Evolutionary conservation across 2,113 vertebrate genomes (phyloP).

Genomic region (Saccopteryx bilineata): DNA sequence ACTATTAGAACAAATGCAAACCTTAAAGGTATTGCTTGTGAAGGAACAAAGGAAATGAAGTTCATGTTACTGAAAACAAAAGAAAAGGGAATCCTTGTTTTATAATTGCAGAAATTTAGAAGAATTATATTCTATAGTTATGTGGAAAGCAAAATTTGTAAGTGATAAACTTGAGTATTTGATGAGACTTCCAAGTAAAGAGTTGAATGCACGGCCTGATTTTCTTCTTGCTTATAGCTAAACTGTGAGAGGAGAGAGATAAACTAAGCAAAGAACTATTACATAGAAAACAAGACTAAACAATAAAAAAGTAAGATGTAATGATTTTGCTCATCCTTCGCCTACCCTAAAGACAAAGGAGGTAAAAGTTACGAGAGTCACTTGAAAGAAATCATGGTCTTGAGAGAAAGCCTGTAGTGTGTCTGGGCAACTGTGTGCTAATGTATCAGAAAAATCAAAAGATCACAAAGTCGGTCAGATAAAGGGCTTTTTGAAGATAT

Average conservation of each 20-base stretch:
- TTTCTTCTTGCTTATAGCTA: background rate
- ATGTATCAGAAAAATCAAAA: background rate
- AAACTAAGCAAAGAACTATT: background rate
- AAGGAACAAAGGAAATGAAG: conserved; percentile 6
- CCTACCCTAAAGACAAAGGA: background rate
- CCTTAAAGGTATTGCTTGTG: background rate
- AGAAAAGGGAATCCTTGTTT: background rate
- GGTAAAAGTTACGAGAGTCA: background rate
- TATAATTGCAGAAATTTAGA: background rate
- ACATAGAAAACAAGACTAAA: background rate
- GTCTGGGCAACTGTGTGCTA: background rate
- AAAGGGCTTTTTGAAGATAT: background rate
- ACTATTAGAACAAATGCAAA: background rate
- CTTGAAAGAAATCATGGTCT: background rate
- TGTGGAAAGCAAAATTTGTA: background rate
- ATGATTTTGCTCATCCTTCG: background rate
- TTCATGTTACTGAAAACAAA: background rate
- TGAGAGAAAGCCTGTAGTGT: background rate
- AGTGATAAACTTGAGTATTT: background rate
- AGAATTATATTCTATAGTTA: background rate
- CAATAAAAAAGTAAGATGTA: background rate
- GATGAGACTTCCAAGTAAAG: background rate
- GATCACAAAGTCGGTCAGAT: background rate
- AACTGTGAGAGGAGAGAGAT: background rate
- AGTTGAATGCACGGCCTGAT: background rate